Evolutionary conservation across 1,140 invertebrate species (phyloP).

Genomic region (Calliphora vicina): DNA sequence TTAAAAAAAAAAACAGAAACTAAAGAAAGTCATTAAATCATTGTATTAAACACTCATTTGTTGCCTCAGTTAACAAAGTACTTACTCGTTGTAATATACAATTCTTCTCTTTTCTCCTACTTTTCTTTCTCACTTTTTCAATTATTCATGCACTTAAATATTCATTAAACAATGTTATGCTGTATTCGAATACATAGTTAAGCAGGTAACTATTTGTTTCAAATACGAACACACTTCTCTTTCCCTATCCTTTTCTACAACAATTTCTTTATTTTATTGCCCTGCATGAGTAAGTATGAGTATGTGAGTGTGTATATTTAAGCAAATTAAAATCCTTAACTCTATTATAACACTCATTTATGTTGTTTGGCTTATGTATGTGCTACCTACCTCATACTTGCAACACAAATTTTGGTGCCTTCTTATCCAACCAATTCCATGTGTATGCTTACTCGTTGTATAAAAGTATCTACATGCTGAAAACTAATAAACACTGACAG

Average conservation of each 20-base stretch:
- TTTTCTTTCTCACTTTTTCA: too few species aligned
- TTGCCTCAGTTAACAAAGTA: too few species aligned
- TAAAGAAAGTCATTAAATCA: too few species aligned
- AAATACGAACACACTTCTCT: too few species aligned
- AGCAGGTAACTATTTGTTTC: too few species aligned
- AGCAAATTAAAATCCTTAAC: slow-evolving; percentile 6
- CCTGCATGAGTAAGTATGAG: neutral
- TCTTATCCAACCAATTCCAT: too few species aligned
- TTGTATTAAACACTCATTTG: too few species aligned
- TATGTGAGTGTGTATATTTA: neutral
- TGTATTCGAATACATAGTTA: too few species aligned
- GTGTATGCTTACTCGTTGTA: neutral
- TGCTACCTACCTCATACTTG: neutral
- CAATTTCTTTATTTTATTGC: neutral
- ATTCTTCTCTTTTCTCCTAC: too few species aligned
- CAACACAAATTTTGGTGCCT: neutral
- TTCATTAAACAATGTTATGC: neutral
- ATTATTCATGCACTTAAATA: neutral
- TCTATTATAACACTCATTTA: slow-evolving; percentile 2
- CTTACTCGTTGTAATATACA: too few species aligned
- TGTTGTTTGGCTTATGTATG: neutral
- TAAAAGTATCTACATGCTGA: neutral
- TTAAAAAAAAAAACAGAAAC: too few species aligned
- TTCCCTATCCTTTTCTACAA: too few species aligned
- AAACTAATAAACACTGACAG: slow-evolving; percentile 13